Evolutionary conservation across 1,140 invertebrate species (phyloP).

Genomic region (Drosophila nigrodunni): DNA sequence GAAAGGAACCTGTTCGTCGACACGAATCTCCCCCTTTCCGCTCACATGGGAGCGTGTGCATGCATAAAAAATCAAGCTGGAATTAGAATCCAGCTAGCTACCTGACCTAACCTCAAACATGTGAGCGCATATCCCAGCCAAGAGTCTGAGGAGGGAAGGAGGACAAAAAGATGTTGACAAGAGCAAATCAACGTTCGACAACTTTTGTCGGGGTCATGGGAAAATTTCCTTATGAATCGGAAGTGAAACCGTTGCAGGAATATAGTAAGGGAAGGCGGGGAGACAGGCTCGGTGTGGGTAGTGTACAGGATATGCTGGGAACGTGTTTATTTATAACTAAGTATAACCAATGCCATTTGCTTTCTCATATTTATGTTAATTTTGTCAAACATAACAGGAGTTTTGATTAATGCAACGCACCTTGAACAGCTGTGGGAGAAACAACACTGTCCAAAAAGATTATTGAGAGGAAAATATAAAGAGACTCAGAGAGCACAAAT

Average conservation of each 20-base stretch:
- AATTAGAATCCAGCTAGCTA: slow-evolving; percentile 32
- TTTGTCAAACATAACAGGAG: slow-evolving; percentile 66
- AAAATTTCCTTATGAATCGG: slow-evolving; percentile 64
- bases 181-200: slow-evolving; percentile 66
- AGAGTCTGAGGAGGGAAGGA: background rate
- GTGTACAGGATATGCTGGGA: slow-evolving; percentile 56
- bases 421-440: slow-evolving; percentile 51
- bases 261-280: slow-evolving; percentile 12
- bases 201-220: slow-evolving; percentile 60
- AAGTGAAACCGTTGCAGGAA: slow-evolving; percentile 71
- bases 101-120: slow-evolving; percentile 4
- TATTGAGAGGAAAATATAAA: background rate
- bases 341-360: slow-evolving; percentile 45
- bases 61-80: slow-evolving; percentile 56
- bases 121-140: slow-evolving; percentile 11
- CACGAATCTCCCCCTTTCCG: slow-evolving; percentile 21
- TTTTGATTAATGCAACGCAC: slow-evolving; percentile 77
- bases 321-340: slow-evolving; percentile 65
- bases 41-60: slow-evolving; percentile 39
- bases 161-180: slow-evolving; percentile 58
- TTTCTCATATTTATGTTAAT: slow-evolving; percentile 75
- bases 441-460: background rate
- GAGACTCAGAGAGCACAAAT: slow-evolving; percentile 8
- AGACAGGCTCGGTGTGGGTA: slow-evolving; percentile 35
- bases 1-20: slow-evolving; percentile 76